Percentiles rank a stretch among this genome's conserved stretches.
phyloP scores from a whole-genome alignment of 2,797 vertebrate genomes.

The Fratercula arctica region DNA sequence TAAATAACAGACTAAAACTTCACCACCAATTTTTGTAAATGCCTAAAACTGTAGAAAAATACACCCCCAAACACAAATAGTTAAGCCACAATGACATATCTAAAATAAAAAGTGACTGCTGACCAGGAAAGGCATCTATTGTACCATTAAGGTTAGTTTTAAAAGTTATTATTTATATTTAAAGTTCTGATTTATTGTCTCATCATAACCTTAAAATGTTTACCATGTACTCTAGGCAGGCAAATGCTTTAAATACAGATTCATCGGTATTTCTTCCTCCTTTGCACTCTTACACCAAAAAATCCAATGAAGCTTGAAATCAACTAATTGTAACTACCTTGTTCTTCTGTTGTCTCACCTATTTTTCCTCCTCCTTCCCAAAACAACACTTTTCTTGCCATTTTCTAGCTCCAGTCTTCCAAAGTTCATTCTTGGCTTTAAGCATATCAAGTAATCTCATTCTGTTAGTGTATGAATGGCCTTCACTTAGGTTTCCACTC shows the following conservation, averaged over 20 bases:
- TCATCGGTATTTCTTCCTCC: not conserved
- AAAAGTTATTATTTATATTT: not conserved
- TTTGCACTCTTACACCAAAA: not conserved
- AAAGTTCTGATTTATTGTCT: not conserved
- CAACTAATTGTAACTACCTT: not conserved
- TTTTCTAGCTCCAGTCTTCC: not conserved
- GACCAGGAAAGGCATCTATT: not conserved
- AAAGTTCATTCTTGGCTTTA: not conserved
- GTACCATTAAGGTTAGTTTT: not conserved
- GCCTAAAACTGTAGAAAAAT: not conserved
- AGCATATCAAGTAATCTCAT: not conserved
- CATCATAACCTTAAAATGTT: not conserved
- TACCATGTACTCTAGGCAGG: not conserved
- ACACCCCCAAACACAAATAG: not conserved
- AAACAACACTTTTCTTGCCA: not conserved
- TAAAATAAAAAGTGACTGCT: not conserved
- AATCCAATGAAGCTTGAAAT: not conserved
- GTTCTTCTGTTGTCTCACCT: not conserved
- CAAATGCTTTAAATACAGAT: not conserved
- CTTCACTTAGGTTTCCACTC: not conserved
- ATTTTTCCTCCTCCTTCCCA: not conserved
- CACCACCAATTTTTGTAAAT: not conserved
- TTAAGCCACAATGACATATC: not conserved
- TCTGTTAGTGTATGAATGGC: not conserved
- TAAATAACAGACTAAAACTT: not conserved